Conservation (phyloP, 2,113 vertebrate species). For the Heptranchias perlo region DNA sequence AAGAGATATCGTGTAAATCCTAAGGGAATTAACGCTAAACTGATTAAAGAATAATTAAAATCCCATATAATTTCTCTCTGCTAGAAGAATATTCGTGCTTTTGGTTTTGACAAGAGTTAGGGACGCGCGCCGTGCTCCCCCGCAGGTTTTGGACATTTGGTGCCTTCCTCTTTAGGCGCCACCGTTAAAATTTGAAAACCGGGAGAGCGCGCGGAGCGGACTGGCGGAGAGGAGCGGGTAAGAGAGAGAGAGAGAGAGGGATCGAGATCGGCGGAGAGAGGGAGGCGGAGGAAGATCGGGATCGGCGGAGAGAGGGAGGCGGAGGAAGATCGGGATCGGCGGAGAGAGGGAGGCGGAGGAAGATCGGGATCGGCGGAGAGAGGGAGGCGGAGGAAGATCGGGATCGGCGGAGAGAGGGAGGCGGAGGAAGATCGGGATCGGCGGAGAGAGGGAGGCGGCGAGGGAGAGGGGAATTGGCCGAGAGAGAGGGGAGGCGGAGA, state of each 20-base stretch:
- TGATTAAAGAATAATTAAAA: background rate
- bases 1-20: background rate
- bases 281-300: fast-evolving
- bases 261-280: background rate
- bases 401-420: too few species aligned
- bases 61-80: background rate
- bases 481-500: too few species aligned
- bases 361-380: background rate
- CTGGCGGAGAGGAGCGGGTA: background rate
- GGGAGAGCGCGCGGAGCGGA: background rate
- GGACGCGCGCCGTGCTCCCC: background rate
- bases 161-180: background rate
- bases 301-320: background rate
- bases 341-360: background rate
- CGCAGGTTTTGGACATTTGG: background rate
- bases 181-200: background rate
- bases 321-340: background rate
- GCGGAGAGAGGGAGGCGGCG: too few species aligned
- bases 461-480: too few species aligned
- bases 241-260: background rate
- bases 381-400: too few species aligned
- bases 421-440: too few species aligned
- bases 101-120: background rate
- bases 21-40: background rate
- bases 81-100: background rate